Base-by-base conservation (phyloP, 2,797 vertebrate genomes). In the Acanthornis magna region DNA sequence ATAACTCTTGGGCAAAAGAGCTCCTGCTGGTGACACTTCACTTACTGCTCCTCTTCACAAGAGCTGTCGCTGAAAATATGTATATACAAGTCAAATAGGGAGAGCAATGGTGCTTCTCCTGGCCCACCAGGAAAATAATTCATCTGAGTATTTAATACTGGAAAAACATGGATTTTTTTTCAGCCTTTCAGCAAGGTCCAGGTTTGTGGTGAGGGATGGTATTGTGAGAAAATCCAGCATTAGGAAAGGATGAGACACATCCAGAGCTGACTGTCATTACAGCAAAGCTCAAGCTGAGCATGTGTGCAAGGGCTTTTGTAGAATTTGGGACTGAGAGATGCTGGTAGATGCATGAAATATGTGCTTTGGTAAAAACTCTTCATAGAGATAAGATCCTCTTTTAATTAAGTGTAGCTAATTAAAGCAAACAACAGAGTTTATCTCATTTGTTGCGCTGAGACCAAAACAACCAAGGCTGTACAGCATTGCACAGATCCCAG, bases 351-450 rank as follows among this genome's bases (percentile, higher is more conserved):
- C 36, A 78, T 78, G 84, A 84, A 94, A 60, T 58, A 73, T 29
- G 9, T 70, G 48, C 19, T 75, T 78, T 74, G 11, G 20, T 84
- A 68, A 29, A 75, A 89, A 86, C 8, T 38, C 54, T 74, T 65
- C 25, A 54, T 8, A 43, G 54, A 73, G 61, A 84, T 65, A 88
- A 86, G 36, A 81, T 88, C 40, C 3, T 73, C 10, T 66, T 93
- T 90, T 91, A 83, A 85, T 93, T 83, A 85, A 81, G 29, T 20
- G 51, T 45, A 66, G n/a, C 70, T 94, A 91, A 91, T 93, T 75
- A 81, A 88, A 88, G 16, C 54, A 83, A 86, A 95, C 36, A 80
- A 36, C 42, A 84, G 67, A 45, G 27, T 91, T 94, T 85, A 54
- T 85, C 47, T 89, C 50, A 66, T 62, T 89, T 72, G 25, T 32